Base-by-base conservation (phyloP, 2,888 invertebrate genomes). In the Chromoteleia sp. region DNA sequence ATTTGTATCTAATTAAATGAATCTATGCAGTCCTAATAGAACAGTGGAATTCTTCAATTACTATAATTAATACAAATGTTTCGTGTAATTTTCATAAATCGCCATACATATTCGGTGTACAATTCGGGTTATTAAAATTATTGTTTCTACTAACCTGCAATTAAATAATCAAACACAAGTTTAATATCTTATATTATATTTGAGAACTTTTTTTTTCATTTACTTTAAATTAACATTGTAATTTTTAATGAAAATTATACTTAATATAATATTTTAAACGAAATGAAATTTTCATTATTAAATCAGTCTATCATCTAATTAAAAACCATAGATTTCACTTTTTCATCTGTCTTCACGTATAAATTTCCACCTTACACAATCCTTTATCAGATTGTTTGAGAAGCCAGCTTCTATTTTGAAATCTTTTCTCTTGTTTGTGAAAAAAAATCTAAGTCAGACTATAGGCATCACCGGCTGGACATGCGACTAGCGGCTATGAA, bases 401-500 rank as follows among this genome's bases (percentile, higher is more conserved):
- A 8, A 10, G 33, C 10, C 2, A 25, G 6, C 2, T 25, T 7
- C 17, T 7, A 7, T 8, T 7, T 6, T 14, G 10, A 45, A n/a
- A 14, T 48, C 15, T 14, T 29, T 52, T 5, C 7, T 30, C 4
- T 5, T 14, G 3, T 14, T 10, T 29, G 12, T 30, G 52, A 43
- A 45, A 58, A 71, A 33, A 59, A 71, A 50, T 36, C 12, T 59
- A 29, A 58, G 59, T 39, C 19, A 70, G 30, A 29, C 14, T 33
- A 33, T 0, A 36, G 21, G 33, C 33, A 61, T 61, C 67, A 36
- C 10, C 7, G 25, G 33, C 45, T 65, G 58, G 75, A 59, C 67
- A 41, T 29, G 65, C 30, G 59, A 59, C 58, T 70, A 77, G 58
- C 48, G 54, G 39, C 65, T 77, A 77, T 70, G 77, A 77, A 70